Conservation (phyloP, 2,888 invertebrate species). For the Leucozona laternaria region DNA sequence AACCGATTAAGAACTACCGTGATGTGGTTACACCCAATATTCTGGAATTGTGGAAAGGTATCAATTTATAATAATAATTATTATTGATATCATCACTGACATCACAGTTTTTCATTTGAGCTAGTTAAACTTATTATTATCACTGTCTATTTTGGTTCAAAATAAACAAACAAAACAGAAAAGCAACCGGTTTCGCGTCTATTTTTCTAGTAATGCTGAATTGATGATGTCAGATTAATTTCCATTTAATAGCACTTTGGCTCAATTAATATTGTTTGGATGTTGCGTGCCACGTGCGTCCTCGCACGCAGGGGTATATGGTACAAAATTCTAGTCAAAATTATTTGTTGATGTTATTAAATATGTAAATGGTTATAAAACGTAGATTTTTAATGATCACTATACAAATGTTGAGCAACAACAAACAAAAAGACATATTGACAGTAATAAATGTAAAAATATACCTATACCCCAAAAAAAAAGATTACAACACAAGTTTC, state of each 20-base stretch:
- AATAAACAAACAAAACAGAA: background rate
- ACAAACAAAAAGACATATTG: too few relatives aligned
- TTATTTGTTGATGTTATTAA: too few relatives aligned
- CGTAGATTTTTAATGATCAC: too few relatives aligned
- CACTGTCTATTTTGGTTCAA: background rate
- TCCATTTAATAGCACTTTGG: background rate
- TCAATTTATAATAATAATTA: background rate
- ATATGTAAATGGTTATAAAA: too few relatives aligned
- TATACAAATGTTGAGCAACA: too few relatives aligned
- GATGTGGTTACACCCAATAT: constrained; percentile 14
- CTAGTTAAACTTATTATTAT: background rate
- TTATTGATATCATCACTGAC: background rate
- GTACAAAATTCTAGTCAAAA: too few relatives aligned
- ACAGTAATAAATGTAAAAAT: too few relatives aligned
- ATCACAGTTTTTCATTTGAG: background rate
- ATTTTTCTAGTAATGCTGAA: background rate
- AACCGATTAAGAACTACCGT: constrained; percentile 56
- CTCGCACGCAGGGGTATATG: too few relatives aligned
- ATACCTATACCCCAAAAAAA: too few relatives aligned
- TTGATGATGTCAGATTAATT: too few relatives aligned
- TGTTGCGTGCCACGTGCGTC: background rate
- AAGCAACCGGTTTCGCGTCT: background rate
- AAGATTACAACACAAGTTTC: too few relatives aligned
- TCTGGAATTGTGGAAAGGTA: constrained; percentile 27
- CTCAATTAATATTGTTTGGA: background rate